Conservation (phyloP, 2,888 invertebrate genomes). For the Lepeophtheirus nordmannii region DNA sequence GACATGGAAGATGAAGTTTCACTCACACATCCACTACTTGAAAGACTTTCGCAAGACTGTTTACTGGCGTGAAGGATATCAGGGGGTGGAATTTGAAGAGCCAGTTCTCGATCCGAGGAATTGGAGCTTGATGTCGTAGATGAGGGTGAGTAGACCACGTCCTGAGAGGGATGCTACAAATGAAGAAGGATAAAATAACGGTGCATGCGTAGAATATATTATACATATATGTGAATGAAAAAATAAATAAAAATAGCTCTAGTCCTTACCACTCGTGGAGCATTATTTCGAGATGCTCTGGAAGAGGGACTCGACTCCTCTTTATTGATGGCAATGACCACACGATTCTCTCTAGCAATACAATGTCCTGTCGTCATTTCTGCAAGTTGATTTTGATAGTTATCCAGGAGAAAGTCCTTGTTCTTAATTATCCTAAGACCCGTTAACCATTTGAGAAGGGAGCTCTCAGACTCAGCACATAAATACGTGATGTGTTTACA, state of each 20-base stretch:
- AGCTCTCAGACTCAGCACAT: conserved; percentile 78
- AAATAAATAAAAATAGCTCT: no score
- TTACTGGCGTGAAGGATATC: neutral
- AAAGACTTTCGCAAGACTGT: neutral
- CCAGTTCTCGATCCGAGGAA: neutral
- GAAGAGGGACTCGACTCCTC: neutral
- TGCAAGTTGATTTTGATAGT: conserved; percentile 48
- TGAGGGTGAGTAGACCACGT: neutral
- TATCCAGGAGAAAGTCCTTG: conserved; percentile 52
- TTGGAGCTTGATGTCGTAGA: neutral
- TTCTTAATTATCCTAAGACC: conserved; percentile 28
- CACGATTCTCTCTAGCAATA: neutral
- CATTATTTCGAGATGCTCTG: neutral
- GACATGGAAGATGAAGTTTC: conserved; percentile 29
- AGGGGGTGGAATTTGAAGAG: neutral
- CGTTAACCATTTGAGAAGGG: conserved; percentile 62
- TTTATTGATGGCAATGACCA: neutral
- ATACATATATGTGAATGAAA: neutral
- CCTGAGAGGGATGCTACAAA: neutral
- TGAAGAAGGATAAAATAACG: neutral
- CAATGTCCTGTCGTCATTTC: neutral
- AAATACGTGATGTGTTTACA: conserved; percentile 87
- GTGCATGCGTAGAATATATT: neutral
- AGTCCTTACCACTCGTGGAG: neutral
- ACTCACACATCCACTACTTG: conserved; percentile 54